phyloP scores from a whole-genome alignment of 2,888 invertebrate species.

The Mythimna vitellina region DNA sequence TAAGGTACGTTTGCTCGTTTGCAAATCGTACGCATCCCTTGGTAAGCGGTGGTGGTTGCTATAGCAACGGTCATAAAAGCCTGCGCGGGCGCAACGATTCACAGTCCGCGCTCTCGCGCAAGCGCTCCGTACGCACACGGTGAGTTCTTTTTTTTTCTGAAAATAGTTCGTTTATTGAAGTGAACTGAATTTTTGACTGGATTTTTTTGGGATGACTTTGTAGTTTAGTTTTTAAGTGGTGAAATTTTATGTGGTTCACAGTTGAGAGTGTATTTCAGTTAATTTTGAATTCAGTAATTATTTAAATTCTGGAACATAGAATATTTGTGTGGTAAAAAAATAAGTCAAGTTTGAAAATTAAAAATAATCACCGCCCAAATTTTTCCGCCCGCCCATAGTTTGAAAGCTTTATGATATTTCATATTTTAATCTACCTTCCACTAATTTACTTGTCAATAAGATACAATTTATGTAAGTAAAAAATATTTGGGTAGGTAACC shows the following conservation, averaged over 20 bases:
- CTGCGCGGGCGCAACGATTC: slow-evolving; percentile 66
- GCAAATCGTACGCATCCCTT: slow-evolving; percentile 63
- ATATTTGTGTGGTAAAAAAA: neutral
- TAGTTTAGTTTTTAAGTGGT: slow-evolving; percentile 21
- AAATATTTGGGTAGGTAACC: neutral
- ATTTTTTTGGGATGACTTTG: neutral
- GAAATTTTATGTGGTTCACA: neutral
- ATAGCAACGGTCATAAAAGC: slow-evolving; percentile 80
- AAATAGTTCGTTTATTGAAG: slow-evolving; percentile 49
- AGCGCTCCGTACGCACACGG: slow-evolving; percentile 86
- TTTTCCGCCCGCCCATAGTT: slow-evolving; percentile 35
- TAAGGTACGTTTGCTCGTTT: slow-evolving; percentile 46
- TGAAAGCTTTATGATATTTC: neutral
- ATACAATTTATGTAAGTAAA: neutral
- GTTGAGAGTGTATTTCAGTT: slow-evolving; percentile 14
- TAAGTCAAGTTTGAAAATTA: neutral
- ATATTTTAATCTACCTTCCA: too few species aligned
- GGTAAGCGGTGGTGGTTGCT: slow-evolving; percentile 76
- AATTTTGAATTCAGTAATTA: too few species aligned
- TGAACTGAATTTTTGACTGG: slow-evolving; percentile 31
- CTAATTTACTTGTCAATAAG: too few species aligned
- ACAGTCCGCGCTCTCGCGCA: slow-evolving; percentile 83
- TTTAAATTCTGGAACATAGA: neutral
- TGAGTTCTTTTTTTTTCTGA: slow-evolving; percentile 75
- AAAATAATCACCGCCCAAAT: neutral